A percentile compares a stretch with the other conserved stretches of the same genome.
Evolutionary conservation across 2,888 invertebrate genomes (phyloP).

Genomic region (Choreutis nemorana): DNA sequence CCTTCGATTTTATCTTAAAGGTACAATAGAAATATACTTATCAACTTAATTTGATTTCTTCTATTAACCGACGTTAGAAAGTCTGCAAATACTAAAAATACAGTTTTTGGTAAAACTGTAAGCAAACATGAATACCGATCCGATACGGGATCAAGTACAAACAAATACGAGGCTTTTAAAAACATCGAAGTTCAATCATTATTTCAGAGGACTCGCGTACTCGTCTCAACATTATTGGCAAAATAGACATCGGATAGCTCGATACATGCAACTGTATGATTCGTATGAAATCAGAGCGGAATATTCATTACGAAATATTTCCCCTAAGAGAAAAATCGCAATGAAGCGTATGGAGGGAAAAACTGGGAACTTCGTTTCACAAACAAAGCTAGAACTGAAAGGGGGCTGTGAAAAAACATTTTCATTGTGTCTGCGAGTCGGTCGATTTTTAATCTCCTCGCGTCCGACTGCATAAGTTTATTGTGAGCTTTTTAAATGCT

Average conservation of each 20-base stretch:
- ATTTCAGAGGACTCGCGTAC: too few relatives aligned
- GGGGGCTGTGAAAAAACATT: conserved; percentile 59
- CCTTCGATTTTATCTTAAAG: too few relatives aligned
- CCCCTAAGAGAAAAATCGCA: conserved; percentile 36
- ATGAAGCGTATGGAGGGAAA: conserved; percentile 50
- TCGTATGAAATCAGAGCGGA: conserved; percentile 27
- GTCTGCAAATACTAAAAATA: too few relatives aligned
- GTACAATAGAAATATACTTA: too few relatives aligned
- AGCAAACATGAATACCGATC: too few relatives aligned
- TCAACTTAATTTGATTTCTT: too few relatives aligned
- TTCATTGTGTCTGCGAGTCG: conserved; percentile 59
- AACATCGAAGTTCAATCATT: too few relatives aligned
- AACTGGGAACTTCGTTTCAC: conserved; percentile 58
- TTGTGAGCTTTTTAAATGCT: conserved; percentile 44
- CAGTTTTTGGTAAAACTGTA: too few relatives aligned
- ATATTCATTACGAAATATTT: conserved; percentile 52
- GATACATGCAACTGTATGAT: conserved; percentile 6
- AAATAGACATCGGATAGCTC: not conserved
- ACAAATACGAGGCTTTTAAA: too few relatives aligned
- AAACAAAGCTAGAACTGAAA: conserved; percentile 57
- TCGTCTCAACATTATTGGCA: not conserved
- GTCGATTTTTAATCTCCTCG: conserved; percentile 61
- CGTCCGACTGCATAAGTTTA: conserved; percentile 51
- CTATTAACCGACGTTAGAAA: too few relatives aligned
- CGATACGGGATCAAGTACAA: too few relatives aligned